Conservation (phyloP, 2,113 vertebrate species). For the Stigmatopora argus region DNA sequence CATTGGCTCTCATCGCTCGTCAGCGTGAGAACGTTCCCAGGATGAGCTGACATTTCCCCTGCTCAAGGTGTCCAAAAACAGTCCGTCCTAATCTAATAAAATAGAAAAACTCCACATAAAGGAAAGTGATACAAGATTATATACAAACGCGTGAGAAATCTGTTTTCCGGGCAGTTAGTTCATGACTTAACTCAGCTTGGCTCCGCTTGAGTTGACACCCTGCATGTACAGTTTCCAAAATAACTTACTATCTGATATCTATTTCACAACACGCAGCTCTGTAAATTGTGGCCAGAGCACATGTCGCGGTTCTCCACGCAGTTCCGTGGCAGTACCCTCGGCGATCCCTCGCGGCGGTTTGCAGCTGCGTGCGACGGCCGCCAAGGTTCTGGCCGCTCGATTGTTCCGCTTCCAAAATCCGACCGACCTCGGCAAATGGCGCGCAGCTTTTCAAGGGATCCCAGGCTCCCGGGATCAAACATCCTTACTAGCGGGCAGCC, state of each 20-base stretch:
- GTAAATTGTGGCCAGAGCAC: conserved; percentile 75
- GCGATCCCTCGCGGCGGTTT: conserved; percentile 54
- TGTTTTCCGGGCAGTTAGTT: background rate
- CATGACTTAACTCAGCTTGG: background rate
- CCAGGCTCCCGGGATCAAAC: conserved; percentile 66
- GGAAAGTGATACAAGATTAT: background rate
- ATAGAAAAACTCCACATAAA: background rate
- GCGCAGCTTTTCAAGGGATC: conserved; percentile 68
- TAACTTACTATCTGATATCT: conserved; percentile 70
- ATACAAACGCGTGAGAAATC: conserved; percentile 9
- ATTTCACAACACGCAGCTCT: conserved; percentile 71
- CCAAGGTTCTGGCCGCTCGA: conserved; percentile 53
- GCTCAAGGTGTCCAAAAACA: background rate
- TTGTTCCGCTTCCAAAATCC: conserved; percentile 64
- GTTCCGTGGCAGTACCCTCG: conserved; percentile 56
- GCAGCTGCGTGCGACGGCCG: conserved; percentile 57
- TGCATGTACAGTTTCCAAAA: conserved; percentile 65
- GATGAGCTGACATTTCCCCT: too few relatives aligned
- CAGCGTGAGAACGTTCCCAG: too few relatives aligned
- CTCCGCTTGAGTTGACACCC: background rate
- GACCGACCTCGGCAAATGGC: conserved; percentile 58
- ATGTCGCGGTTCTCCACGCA: conserved; percentile 67
- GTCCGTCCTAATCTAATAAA: background rate
- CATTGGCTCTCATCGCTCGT: too few relatives aligned
- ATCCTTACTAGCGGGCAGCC: conserved; percentile 49